These are phyloP conservation scores for Synanthedon vespiformis DNA, from an alignment of 2,888 invertebrate genomes.

Conservation along the genomic window DNA sequence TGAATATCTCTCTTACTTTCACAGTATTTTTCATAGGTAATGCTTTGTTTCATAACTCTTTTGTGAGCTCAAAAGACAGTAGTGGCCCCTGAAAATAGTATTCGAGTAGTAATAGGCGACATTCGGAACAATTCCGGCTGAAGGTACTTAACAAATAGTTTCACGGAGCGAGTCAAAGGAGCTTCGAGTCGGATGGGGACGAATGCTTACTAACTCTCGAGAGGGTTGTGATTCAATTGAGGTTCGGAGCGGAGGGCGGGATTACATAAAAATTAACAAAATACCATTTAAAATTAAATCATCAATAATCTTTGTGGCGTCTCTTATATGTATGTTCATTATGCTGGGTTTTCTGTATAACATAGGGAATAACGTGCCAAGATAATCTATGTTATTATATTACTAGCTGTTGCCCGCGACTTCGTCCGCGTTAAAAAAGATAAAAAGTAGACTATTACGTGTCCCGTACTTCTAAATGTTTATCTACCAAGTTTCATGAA, in stretches of 20 bases:
- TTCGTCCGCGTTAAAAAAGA: no score
- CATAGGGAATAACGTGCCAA: no score
- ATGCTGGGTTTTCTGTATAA: no score
- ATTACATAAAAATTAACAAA: not conserved
- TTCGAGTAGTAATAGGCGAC: constrained; percentile 25
- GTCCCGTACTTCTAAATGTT: no score
- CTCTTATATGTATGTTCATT: no score
- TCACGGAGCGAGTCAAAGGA: constrained; percentile 22
- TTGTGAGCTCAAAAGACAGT: constrained; percentile 11
- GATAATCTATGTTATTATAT: no score
- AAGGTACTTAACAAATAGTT: constrained; percentile 33
- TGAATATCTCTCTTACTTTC: no score
- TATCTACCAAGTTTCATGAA: no score
- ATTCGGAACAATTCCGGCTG: constrained; percentile 20
- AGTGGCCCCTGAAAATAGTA: constrained; percentile 27
- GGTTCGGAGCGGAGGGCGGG: not conserved
- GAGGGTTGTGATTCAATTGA: constrained; percentile 1
- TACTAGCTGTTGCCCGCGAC: no score
- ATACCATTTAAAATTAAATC: no score
- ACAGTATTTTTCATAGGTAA: not conserved
- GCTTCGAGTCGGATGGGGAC: constrained; percentile 12
- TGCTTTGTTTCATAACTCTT: not conserved
- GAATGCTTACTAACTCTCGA: constrained; percentile 10
- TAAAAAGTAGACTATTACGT: no score
- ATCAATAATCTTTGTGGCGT: no score